Percentiles rank a stretch among this genome's conserved stretches.
Evolutionary conservation across 2,113 vertebrate genomes (phyloP).

Genomic region (Eulemur macaco): DNA sequence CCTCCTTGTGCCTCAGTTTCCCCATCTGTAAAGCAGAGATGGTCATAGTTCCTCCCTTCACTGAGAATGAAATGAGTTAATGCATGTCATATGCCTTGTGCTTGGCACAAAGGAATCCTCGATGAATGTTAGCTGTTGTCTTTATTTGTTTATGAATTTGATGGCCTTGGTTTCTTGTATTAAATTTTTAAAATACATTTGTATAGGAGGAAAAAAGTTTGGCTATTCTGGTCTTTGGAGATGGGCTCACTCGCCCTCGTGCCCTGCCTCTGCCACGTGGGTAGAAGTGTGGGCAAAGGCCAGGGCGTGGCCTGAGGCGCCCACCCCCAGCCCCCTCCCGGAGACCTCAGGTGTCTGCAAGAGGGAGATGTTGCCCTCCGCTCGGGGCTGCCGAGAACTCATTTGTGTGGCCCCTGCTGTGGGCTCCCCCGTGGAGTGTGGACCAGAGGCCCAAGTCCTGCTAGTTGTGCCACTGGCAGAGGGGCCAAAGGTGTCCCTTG

Average conservation of each 20-base stretch:
- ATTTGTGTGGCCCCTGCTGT: fast-evolving
- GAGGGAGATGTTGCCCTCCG: fast-evolving
- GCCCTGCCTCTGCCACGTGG: neutral
- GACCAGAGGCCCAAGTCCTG: neutral
- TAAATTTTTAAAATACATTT: neutral
- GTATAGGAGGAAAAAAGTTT: neutral
- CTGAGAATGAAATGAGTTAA: neutral
- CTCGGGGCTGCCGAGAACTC: neutral
- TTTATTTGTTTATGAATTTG: neutral
- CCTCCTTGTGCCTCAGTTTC: neutral
- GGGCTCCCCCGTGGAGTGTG: fast-evolving
- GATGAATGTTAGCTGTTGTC: neutral
- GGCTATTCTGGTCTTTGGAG: neutral
- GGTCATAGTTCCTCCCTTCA: neutral
- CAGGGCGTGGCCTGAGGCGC: fast-evolving
- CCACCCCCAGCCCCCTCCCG: neutral
- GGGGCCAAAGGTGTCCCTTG: neutral
- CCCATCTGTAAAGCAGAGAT: neutral
- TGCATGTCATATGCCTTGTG: fast-evolving
- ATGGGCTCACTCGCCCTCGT: fast-evolving
- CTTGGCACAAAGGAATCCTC: too few relatives aligned
- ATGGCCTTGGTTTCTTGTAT: neutral
- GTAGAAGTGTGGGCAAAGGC: neutral
- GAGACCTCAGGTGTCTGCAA: neutral
- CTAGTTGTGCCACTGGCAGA: neutral